Base-by-base conservation (phyloP, 1,140 invertebrate species). In the Magallana ariakensis region DNA sequence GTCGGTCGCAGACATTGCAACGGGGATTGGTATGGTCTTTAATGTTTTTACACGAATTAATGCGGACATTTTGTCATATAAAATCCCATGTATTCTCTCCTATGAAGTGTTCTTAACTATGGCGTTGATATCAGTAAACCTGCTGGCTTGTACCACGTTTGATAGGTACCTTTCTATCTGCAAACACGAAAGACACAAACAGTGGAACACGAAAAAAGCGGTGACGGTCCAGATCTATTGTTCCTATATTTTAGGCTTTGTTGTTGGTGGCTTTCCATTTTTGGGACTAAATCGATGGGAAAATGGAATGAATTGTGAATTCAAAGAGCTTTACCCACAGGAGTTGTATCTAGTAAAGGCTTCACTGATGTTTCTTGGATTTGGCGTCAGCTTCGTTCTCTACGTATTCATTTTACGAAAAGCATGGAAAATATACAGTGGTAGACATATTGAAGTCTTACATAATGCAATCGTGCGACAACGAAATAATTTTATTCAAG, bases 331-430 rank as follows among this genome's bases (percentile, higher is more conserved):
- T 11, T 75, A 75, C 26, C 22, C 66, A 11, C 22, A 8, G 22
- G 66, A 75, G 33, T 33, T 75, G 66, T 75, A 75, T 75, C 19
- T 75, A 9, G 22, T 75, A 11, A 75, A 75, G 66, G 9, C 66
- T 26, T 33, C 66, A 8, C 8, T 26, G 6, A 75, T 75, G 66
- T 75, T 75, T 75, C 22, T 75, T 75, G 66, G 66, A 26, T 75
- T 75, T 33, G 66, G 66, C 9, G 66, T 33, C 66, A 75, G 66
- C 22, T 75, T 75, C 33, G 1, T 75, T 5, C 66, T 75, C 15
- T 75, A 75, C 8, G 15, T 75, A 19, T 75, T 75, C 22, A 75
- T 75, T 75, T 75, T 75, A 75, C 66, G 66, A 33, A 75, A 75
- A 75, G 66, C 66, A 13, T 75, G 66, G 66, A 19, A 10, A 13